Evolutionary conservation across 2,113 vertebrate genomes (phyloP), one percentile per base, ranked within the genome.

Genomic region (Thomomys bottae): DNA sequence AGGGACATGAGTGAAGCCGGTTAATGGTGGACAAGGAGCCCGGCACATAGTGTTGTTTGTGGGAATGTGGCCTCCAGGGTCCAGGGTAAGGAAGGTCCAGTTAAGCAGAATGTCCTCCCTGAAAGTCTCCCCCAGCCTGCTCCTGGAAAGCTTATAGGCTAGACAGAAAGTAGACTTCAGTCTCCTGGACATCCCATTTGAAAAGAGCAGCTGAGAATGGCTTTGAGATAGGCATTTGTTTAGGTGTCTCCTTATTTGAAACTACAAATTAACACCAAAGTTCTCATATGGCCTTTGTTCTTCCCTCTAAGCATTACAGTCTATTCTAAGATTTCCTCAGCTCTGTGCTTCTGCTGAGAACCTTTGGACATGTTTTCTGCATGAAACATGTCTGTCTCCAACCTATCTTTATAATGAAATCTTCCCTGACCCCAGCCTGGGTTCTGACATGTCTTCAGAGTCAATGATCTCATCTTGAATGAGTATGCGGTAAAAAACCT

Each of bases 181-280:
- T 42, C 34, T 92, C 30, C 57, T 54, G n/a, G 70, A 67, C 21
- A 15, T 61, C 68, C 94, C 54, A 12, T n/a, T 38, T 24, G 34
- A 12, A 4, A 82, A 72, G 67, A 72, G 76, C n/a, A 38, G 21
- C 72, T 93, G 72, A n/a, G 72, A 83, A 21, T 63, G 63, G 49
- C 36, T 40, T 79, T 40, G 7, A 68, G 40, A 54, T 75, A n/a
- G 23, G 26, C 38, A 24, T 28, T 70, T 71, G 54, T 38, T 68
- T 30, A 80, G 30, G 73, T 88, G 66, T 63, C 57, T 71, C 26
- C 40, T 49, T 95, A 20, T 49, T 45, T 76, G 66, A 79, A 87
- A 77, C 21, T 18, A 17, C 84, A 1, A 3, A 0, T 73, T 54
- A 90, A 40, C 21, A 8, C 12, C 32, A 11, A 20, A 61, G 59